These are phyloP conservation scores for Sebastes taczanowskii DNA, from an alignment of 2,797 vertebrate genomes.

Conservation along the genomic window DNA sequence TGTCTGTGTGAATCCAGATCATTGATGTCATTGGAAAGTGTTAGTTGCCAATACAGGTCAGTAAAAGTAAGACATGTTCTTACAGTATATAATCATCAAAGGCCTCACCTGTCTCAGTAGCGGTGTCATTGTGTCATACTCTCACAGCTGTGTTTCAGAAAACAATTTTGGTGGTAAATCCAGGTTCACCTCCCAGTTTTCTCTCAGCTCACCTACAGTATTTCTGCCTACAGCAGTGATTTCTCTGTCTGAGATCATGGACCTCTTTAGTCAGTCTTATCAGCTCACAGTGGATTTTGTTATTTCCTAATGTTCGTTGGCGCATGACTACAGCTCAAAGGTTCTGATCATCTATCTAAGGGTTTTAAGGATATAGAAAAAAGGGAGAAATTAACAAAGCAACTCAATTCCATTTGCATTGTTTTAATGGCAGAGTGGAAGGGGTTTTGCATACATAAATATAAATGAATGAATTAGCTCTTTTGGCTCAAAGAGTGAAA, in stretches of 20 bases:
- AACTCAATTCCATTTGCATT: slow-evolving; percentile 58
- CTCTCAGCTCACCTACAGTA: background rate
- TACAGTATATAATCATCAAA: background rate
- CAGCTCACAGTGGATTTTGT: background rate
- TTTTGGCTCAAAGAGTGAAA: slow-evolving; percentile 37
- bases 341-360: slow-evolving; percentile 35
- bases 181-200: background rate
- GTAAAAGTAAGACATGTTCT: background rate
- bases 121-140: background rate
- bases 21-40: background rate
- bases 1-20: background rate
- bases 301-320: slow-evolving; percentile 27
- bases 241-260: background rate
- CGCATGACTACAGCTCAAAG: slow-evolving; percentile 19
- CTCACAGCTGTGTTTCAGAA: background rate
- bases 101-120: background rate
- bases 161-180: background rate
- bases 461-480: slow-evolving; percentile 72
- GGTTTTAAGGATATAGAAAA: slow-evolving; percentile 12
- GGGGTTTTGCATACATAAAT: slow-evolving; percentile 72
- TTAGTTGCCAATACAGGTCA: no score
- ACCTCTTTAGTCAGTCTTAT: slow-evolving; percentile 29
- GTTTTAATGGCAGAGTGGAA: slow-evolving; percentile 48
- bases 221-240: background rate
- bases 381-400: slow-evolving; percentile 54